Evolutionary conservation across 1,140 invertebrate species (phyloP).

Genomic region (Anthonomus grandis): DNA sequence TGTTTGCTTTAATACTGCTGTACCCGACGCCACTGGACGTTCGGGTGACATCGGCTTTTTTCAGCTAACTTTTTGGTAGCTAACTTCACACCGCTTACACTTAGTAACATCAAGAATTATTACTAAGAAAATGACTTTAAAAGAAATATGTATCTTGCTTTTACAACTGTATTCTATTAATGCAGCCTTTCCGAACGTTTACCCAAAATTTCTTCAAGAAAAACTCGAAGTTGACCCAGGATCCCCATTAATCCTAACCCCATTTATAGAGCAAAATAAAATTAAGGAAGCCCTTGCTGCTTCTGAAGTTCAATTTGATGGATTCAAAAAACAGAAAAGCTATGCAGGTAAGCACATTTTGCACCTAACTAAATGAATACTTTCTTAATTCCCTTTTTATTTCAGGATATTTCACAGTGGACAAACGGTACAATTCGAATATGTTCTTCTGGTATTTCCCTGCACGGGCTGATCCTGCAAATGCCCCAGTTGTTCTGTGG

Average conservation of each 20-base stretch:
- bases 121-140: too few relatives aligned
- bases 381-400: too few relatives aligned
- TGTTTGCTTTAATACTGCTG: too few relatives aligned
- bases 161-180: too few relatives aligned
- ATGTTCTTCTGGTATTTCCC: constrained; percentile 81
- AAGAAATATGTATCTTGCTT: too few relatives aligned
- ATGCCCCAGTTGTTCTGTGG: constrained; percentile 68
- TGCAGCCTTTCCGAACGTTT: constrained; percentile 9
- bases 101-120: too few relatives aligned
- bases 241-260: constrained; percentile 12
- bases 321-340: constrained; percentile 41
- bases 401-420: constrained; percentile 69
- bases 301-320: constrained; percentile 31
- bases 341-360: constrained; percentile 23
- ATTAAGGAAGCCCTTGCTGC: constrained; percentile 46
- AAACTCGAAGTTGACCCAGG: constrained; percentile 4
- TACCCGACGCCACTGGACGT: too few relatives aligned
- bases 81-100: too few relatives aligned
- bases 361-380: too few relatives aligned
- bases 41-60: too few relatives aligned
- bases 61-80: too few relatives aligned
- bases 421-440: constrained; percentile 64
- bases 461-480: constrained; percentile 50
- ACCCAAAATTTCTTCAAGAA: background rate
- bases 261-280: constrained; percentile 51